Evolutionary conservation across 2,888 invertebrate species (phyloP), one percentile per base, ranked within the genome.

Genomic region (Hetaerina titia): DNA sequence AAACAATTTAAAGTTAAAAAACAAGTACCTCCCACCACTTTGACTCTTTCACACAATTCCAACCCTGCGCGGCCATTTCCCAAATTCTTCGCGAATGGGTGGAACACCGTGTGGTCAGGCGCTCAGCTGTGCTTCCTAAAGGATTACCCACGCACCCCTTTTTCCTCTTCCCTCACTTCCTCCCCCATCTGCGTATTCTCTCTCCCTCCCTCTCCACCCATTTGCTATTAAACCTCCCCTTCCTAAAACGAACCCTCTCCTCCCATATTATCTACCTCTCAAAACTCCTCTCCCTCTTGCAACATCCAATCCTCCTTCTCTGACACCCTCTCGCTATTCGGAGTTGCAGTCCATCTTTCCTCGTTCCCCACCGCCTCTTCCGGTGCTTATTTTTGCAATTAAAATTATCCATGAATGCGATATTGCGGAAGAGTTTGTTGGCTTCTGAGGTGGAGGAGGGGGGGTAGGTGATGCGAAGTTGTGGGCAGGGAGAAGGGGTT

Each of bases 371-470:
- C 88, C 22, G 56, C 45, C 90, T 90, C 92, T 69, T 92, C 92
- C 92, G 92, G 92, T 57, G 69, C 92, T 92, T 92, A 92, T 74
- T 92, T 92, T 92, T 92, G 92, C 92, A 92, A 92, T 92, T 92
- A 92, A 92, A 92, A 92, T 92, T 92, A 69, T 69, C 92, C 92
- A 92, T 92, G 92, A 92, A 92, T 92, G 92, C 92, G 92, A 92
- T 92, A 92, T 92, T 69, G 69, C 92, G 92, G 92, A 92, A 92
- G 92, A 92, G 92, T 92, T 92, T 57, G 92, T 69, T 31, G 74
- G 92, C 19, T 31, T 81, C 31, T 15, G 11, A 31, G 81, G n/a
- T 6, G 19, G 31, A 31, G 31, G 81, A 0, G 81, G n/a, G 69
- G 69, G 11, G n/a, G n/a, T n/a, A n/a, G n/a, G 81, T 25, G 31